Percentiles rank a stretch among this genome's conserved stretches.
phyloP scores from a whole-genome alignment of 2,797 vertebrate genomes.

The Phaenicophaeus curvirostris region DNA sequence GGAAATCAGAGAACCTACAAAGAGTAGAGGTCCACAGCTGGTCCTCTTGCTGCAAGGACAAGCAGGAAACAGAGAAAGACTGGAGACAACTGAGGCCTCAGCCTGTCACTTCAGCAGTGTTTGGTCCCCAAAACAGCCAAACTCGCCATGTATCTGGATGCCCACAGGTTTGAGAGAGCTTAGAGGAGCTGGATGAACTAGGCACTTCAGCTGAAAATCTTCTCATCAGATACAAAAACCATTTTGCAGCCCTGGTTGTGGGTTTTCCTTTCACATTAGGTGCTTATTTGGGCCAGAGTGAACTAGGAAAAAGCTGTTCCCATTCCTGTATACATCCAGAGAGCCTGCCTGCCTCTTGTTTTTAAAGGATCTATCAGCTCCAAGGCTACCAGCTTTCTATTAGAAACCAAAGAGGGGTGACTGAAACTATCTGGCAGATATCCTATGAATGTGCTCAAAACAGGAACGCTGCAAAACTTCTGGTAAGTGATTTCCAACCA shows the following conservation, averaged over 20 bases:
- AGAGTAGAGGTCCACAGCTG: not conserved
- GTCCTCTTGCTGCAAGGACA: not conserved
- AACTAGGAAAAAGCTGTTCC: not conserved
- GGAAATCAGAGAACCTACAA: not conserved
- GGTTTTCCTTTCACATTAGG: not conserved
- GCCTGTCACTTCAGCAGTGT: not conserved
- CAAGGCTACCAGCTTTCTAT: not conserved
- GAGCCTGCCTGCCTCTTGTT: not conserved
- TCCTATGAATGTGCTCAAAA: not conserved
- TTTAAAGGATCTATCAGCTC: not conserved
- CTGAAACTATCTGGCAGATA: conserved; percentile 1
- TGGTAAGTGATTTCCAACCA: not conserved
- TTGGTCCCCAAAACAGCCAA: not conserved
- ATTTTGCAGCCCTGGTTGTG: not conserved
- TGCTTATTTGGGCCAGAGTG: not conserved
- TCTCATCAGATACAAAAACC: not conserved
- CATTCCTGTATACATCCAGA: not conserved
- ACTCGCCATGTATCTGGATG: not conserved
- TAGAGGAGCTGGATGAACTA: not conserved
- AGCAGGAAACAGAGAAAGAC: not conserved
- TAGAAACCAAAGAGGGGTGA: not conserved
- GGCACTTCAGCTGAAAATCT: not conserved
- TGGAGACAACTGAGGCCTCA: not conserved
- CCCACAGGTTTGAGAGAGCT: not conserved
- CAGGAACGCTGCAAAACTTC: conserved; percentile 19